Conservation (phyloP, 2,797 vertebrate genomes). For the Anguilla pacifica region DNA sequence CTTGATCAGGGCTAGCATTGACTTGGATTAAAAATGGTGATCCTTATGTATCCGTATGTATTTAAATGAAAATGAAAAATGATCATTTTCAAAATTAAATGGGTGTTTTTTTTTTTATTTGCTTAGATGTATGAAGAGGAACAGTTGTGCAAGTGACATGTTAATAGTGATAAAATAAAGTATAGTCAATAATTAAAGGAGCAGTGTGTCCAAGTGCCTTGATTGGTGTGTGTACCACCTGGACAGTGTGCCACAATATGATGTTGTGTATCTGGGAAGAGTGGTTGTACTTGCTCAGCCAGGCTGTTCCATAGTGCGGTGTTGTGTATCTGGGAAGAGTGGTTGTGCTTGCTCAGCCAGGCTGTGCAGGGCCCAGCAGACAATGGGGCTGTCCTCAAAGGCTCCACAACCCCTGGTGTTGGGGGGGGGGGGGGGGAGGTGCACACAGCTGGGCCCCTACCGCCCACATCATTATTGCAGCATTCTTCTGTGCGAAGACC, state of each 20-base stretch:
- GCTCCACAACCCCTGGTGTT: neutral
- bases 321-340: neutral
- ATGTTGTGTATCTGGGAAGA: no score
- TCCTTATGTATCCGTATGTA: neutral
- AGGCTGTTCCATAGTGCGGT: neutral
- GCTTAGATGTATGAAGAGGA: conserved; percentile 8
- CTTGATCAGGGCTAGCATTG: neutral
- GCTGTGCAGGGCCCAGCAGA: neutral
- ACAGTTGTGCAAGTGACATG: neutral
- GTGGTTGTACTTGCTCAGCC: no score
- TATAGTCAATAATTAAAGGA: no score
- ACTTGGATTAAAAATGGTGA: neutral
- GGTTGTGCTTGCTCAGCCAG: neutral
- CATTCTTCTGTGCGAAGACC: neutral
- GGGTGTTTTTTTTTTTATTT: neutral
- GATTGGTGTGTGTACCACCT: neutral
- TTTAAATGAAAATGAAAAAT: neutral
- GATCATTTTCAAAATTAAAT: neutral
- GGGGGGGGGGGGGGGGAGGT: no score
- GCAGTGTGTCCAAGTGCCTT: neutral
- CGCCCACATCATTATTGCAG: neutral
- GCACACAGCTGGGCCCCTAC: neutral
- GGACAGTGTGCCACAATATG: neutral
- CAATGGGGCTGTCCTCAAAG: neutral
- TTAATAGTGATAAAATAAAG: conserved; percentile 2